Evolutionary conservation across 2,888 invertebrate species (phyloP).

Genomic region (Incurvaria masculella): DNA sequence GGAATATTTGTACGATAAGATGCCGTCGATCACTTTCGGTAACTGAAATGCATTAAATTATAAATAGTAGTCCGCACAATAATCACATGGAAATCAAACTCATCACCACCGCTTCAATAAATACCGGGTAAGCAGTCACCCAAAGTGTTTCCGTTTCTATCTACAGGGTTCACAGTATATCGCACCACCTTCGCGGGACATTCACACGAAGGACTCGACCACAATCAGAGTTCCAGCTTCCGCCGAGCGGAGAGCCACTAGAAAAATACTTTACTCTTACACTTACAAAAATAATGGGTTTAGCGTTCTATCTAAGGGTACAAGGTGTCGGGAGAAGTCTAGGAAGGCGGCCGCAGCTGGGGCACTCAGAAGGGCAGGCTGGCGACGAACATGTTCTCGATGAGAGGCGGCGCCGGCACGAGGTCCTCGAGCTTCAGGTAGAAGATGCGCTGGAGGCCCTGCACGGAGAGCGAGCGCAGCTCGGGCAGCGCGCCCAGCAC

Average conservation of each 20-base stretch:
- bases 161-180: constrained; percentile 32
- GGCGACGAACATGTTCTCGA: constrained; percentile 94
- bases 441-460: constrained; percentile 92
- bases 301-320: constrained; percentile 33
- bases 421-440: constrained; percentile 90
- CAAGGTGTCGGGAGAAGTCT: constrained; percentile 26
- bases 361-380: constrained; percentile 82
- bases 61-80: constrained; percentile 41
- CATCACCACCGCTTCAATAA: constrained; percentile 28
- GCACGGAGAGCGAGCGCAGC: constrained; percentile 86
- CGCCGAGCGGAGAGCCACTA: constrained; percentile 40
- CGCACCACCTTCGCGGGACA: constrained; percentile 50
- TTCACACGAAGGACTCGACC: constrained; percentile 14
- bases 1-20: constrained; percentile 59
- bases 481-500: constrained; percentile 91
- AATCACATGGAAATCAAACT: constrained; percentile 47
- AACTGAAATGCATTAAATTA: constrained; percentile 54
- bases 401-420: constrained; percentile 87
- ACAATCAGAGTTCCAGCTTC: not conserved
- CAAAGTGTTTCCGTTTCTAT: constrained; percentile 25
- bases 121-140: not conserved
- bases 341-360: constrained; percentile 32
- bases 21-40: constrained; percentile 57
- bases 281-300: constrained; percentile 52
- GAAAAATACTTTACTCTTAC: constrained; percentile 45